Percentiles rank a stretch among this genome's conserved stretches.
These are phyloP conservation scores for Drosophila pseudoobscura DNA, from an alignment of 1,140 invertebrate genomes.

Conservation along the genomic window DNA sequence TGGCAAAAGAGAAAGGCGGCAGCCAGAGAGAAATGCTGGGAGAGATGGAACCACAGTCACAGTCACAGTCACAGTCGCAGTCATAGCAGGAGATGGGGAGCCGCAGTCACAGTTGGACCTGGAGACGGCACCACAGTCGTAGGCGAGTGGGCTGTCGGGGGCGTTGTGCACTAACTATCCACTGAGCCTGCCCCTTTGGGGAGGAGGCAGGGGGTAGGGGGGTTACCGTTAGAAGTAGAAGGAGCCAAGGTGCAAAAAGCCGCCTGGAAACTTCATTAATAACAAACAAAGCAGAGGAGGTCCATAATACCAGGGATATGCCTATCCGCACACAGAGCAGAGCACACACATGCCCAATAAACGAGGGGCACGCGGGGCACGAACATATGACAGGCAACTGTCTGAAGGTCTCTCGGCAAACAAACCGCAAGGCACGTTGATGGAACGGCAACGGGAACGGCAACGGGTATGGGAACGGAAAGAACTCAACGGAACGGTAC, in stretches of 20 bases:
- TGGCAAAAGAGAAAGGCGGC: conserved; percentile 74
- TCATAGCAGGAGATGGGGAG: conserved; percentile 21
- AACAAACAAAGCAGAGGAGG: conserved; percentile 63
- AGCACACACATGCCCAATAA: not conserved
- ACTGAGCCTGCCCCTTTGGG: conserved; percentile 33
- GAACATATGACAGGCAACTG: conserved; percentile 55
- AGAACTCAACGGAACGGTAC: not conserved
- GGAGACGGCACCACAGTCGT: conserved; percentile 1
- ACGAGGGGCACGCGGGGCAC: no score
- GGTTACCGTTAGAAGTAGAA: conserved; percentile 10
- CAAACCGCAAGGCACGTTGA: conserved; percentile 19
- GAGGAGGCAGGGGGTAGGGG: not conserved
- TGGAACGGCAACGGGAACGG: conserved; percentile 4
- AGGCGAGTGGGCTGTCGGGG: conserved; percentile 20
- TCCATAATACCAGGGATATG: conserved; percentile 47
- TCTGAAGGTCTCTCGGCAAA: conserved; percentile 43
- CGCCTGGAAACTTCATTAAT: conserved; percentile 72
- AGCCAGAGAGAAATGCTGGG: conserved; percentile 1
- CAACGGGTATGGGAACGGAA: conserved; percentile 5
- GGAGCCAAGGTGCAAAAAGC: conserved; percentile 51
- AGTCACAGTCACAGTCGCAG: not conserved
- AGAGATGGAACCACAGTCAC: not conserved
- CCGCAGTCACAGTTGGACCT: conserved; percentile 35
- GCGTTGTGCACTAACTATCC: conserved; percentile 42
- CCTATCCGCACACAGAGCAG: conserved; percentile 28